Conservation (phyloP, 2,797 vertebrate species). For the Ctenosaura bakeri region DNA sequence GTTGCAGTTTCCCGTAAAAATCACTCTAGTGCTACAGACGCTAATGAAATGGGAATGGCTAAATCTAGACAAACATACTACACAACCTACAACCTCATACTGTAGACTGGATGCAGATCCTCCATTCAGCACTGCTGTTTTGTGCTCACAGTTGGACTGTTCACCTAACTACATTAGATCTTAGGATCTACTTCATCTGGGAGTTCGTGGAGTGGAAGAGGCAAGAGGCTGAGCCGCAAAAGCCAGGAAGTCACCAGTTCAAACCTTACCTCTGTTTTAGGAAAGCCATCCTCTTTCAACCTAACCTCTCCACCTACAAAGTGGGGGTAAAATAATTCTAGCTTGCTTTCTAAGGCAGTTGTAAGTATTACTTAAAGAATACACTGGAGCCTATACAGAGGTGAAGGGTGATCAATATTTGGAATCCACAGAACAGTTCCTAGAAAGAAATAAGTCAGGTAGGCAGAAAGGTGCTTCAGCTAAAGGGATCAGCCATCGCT, state of each 20-base stretch:
- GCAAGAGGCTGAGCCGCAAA: neutral
- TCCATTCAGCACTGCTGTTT: neutral
- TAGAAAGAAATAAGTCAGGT: neutral
- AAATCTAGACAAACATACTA: neutral
- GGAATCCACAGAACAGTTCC: neutral
- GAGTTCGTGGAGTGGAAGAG: neutral
- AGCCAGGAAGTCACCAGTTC: neutral
- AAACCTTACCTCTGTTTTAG: neutral
- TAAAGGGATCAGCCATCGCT: neutral
- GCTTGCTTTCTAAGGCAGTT: neutral
- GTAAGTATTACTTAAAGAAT: neutral
- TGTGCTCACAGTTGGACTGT: neutral
- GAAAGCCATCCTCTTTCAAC: neutral
- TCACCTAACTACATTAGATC: neutral
- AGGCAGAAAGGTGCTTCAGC: neutral
- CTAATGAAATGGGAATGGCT: neutral
- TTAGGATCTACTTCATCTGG: neutral
- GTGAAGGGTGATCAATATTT: neutral
- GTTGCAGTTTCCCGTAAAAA: neutral
- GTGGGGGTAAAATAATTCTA: neutral
- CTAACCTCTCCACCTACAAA: neutral
- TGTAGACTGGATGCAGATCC: neutral
- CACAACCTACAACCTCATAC: neutral
- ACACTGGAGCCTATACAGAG: neutral
- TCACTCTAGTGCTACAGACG: neutral